These are phyloP conservation scores for Gymnocypris eckloni DNA, from an alignment of 2,797 vertebrate species.

Conservation along the genomic window DNA sequence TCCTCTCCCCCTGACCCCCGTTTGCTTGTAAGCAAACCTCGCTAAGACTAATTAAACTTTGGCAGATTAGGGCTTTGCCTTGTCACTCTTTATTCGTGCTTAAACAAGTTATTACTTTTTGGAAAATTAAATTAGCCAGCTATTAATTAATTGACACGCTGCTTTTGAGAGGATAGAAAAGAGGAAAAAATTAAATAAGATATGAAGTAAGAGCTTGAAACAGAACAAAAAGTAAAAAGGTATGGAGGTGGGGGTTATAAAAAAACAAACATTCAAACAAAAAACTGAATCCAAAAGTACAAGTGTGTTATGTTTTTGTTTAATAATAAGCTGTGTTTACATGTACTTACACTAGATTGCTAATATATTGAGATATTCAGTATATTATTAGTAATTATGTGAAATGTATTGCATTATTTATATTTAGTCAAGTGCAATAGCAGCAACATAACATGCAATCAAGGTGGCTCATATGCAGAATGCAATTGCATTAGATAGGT, in stretches of 20 bases:
- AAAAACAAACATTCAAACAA: not conserved
- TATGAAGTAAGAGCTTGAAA: slow-evolving; percentile 7
- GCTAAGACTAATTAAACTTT: slow-evolving; percentile 80
- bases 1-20: slow-evolving; percentile 65
- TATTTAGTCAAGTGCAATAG: not conserved
- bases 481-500: not conserved
- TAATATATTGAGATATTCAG: not conserved
- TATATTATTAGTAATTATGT: not conserved
- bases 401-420: not conserved
- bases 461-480: not conserved
- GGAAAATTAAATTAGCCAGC: slow-evolving; percentile 82
- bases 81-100: slow-evolving; percentile 82
- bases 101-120: slow-evolving; percentile 84
- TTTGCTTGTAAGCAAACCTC: slow-evolving; percentile 71
- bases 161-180: slow-evolving; percentile 64
- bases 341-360: not conserved
- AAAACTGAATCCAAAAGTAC: too few species aligned
- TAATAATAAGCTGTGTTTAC: not conserved
- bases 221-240: not conserved
- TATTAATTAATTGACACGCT: slow-evolving; percentile 82
- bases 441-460: not conserved
- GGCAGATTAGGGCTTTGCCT: slow-evolving; percentile 82
- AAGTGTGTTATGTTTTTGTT: not conserved
- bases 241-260: not conserved
- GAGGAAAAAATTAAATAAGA: slow-evolving; percentile 24